Evolutionary conservation across 2,888 invertebrate genomes (phyloP), one percentile per base, ranked within the genome.

Genomic region (Aleiodes alternator): DNA sequence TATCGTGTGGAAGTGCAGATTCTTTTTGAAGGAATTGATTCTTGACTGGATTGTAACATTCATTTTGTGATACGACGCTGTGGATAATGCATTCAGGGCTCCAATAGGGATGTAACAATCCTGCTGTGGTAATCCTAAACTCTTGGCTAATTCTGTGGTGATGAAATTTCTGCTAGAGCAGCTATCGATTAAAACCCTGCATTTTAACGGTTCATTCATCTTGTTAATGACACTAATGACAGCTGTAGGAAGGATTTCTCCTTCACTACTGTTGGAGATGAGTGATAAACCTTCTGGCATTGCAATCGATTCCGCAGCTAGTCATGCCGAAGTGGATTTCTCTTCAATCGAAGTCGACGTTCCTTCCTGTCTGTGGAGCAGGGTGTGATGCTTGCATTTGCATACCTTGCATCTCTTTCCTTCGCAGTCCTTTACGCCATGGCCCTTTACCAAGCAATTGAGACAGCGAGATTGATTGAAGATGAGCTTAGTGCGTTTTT

Each of bases 121-220:
- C 61, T 34, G 61, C 48, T 55, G 71, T 6, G 70, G 66, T 4
- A 80, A 48, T 0, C 55, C 55, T n/a, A 82, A 69, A 1, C 4
- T 69, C 7, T 70, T 61, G 4, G 77, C 78, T 2, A 80, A 59
- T 0, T 29, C 14, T 48, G 80, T 79, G 1, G 79, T 82, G 1
- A 81, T 71, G 53, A 81, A 79, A 70, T 80, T 71, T 0, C 75
- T 51, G 0, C 79, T 76, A 4, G 80, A 71, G 51, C 76, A 76
- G 9, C 75, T 80, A 16, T 79, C 78, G 14, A 80, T 48, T 29
- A 80, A 34, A 23, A 59, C n/a, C 4, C n/a, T n/a, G n/a, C n/a
- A n/a, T n/a, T n/a, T n/a, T n/a, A n/a, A n/a, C n/a, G n/a, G n/a
- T n/a, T n/a, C 69, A 38, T 61, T 61, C 11, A n/a, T n/a, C 9